Evolutionary conservation across 1,140 invertebrate species (phyloP).

Genomic region (Fopius arisanus): DNA sequence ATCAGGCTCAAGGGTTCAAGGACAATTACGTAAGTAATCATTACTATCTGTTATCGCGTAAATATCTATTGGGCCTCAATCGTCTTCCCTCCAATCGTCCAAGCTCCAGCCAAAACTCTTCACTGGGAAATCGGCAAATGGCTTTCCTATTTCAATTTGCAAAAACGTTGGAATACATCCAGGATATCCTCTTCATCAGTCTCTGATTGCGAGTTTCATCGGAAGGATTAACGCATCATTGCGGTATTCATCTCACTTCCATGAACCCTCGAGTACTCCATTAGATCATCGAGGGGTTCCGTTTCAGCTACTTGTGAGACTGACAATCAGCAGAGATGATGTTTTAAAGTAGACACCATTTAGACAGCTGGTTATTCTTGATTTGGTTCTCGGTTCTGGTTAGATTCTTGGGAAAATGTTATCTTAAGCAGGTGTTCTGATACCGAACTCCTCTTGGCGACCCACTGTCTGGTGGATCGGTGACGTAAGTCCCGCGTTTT

Average conservation of each 20-base stretch:
- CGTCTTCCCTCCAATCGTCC: too few species aligned
- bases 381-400: neutral
- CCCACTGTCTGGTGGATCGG: slow-evolving; percentile 47
- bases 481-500: slow-evolving; percentile 37
- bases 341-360: too few species aligned
- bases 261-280: neutral
- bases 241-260: slow-evolving; percentile 35
- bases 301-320: neutral
- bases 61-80: too few species aligned
- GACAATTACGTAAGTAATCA: slow-evolving; percentile 66
- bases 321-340: too few species aligned
- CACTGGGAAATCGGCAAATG: too few species aligned
- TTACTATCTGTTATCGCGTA: neutral
- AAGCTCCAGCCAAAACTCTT: too few species aligned
- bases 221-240: slow-evolving; percentile 44
- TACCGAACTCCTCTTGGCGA: slow-evolving; percentile 40
- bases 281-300: neutral
- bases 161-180: too few species aligned
- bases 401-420: neutral
- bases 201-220: neutral
- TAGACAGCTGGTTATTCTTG: neutral
- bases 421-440: slow-evolving; percentile 27
- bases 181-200: neutral
- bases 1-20: slow-evolving; percentile 60
- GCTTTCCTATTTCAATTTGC: too few species aligned